These are phyloP conservation scores for Xanthostigma xanthostigma DNA, from an alignment of 2,888 invertebrate genomes.

Conservation along the genomic window DNA sequence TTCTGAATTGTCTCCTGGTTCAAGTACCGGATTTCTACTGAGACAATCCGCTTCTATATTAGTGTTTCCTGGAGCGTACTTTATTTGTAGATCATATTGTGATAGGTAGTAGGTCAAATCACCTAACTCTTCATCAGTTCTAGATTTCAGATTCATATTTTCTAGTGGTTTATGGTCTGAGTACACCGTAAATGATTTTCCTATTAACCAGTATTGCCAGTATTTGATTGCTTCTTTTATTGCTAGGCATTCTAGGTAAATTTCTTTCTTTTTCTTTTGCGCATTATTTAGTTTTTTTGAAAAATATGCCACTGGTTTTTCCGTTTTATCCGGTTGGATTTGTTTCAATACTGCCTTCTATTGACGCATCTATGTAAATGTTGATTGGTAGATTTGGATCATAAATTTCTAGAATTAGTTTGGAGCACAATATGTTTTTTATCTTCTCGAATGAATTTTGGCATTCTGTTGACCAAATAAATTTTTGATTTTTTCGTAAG, in stretches of 20 bases:
- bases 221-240: conserved; percentile 9
- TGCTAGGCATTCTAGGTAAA: too few species aligned
- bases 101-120: conserved; percentile 9
- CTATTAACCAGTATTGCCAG: conserved; percentile 15
- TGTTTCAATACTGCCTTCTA: conserved; percentile 14
- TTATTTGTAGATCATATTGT: conserved; percentile 14
- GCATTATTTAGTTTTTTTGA: too few species aligned
- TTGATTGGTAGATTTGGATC: conserved; percentile 11
- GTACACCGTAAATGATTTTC: conserved; percentile 12
- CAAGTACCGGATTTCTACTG: conserved; percentile 12
- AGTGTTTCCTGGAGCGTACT: conserved; percentile 9
- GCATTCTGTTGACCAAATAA: conserved; percentile 12
- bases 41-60: conserved; percentile 11
- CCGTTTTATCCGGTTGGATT: conserved; percentile 7
- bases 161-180: conserved; percentile 14
- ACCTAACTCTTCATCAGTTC: conserved; percentile 14
- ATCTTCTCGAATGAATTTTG: conserved; percentile 8
- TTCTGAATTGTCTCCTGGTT: conserved; percentile 1
- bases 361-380: conserved; percentile 15
- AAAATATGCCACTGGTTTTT: neutral
- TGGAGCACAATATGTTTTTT: conserved; percentile 11
- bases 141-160: conserved; percentile 4
- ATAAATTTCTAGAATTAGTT: conserved; percentile 14
- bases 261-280: too few species aligned
- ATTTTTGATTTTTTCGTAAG: conserved; percentile 10